These are phyloP conservation scores for Thalassoma bifasciatum DNA, from an alignment of 2,113 vertebrate genomes.

Conservation along the genomic window DNA sequence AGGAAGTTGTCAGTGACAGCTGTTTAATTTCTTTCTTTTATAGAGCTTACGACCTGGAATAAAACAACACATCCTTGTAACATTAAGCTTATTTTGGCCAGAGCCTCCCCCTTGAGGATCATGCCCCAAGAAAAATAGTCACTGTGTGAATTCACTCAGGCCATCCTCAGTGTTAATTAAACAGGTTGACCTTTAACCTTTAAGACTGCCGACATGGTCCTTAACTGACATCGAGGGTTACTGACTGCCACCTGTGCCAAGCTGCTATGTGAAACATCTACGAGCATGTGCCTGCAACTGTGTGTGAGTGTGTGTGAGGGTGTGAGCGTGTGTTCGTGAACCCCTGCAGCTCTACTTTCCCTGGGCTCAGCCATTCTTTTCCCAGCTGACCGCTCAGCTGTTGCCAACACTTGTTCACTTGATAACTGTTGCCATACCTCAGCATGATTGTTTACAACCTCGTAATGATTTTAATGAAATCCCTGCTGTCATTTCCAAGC, in stretches of 20 bases:
- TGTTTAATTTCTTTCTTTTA: no score
- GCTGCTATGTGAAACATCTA: conserved; percentile 36
- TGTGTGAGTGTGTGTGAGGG: conserved; percentile 14
- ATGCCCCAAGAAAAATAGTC: no score
- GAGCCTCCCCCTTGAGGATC: no score
- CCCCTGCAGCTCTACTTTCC: conserved; percentile 75
- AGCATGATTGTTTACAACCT: conserved; percentile 44
- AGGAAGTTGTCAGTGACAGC: no score
- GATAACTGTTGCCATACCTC: conserved; percentile 68
- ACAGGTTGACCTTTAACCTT: conserved; percentile 37
- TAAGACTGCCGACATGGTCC: conserved; percentile 3
- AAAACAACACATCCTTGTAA: no score
- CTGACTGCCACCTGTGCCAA: conserved; percentile 62
- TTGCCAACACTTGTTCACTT: conserved; percentile 75
- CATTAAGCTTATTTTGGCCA: no score
- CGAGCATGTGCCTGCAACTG: conserved; percentile 14
- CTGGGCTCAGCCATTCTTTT: conserved; percentile 78
- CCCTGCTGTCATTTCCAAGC: neutral
- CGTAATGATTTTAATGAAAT: conserved; percentile 75
- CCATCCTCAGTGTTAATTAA: conserved; percentile 15
- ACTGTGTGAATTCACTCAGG: neutral
- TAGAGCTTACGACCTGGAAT: no score
- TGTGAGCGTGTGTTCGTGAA: conserved; percentile 41
- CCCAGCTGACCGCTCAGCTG: conserved; percentile 83
- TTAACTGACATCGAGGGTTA: conserved; percentile 52